Evolutionary conservation across 2,797 vertebrate species (phyloP).

Genomic region (Macrochelys suwanniensis): DNA sequence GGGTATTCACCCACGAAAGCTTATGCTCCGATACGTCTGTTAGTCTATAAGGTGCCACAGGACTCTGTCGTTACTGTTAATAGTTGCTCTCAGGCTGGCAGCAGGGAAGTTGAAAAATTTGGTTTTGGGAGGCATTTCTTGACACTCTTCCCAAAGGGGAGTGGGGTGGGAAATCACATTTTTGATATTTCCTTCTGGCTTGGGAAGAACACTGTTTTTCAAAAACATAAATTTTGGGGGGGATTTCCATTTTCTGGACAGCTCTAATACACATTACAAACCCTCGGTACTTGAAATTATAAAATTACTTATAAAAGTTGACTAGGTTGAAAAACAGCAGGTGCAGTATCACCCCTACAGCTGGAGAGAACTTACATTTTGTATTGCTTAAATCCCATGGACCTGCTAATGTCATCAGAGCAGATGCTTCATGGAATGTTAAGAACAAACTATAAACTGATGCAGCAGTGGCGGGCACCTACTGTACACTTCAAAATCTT

Average conservation of each 20-base stretch:
- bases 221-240: no score
- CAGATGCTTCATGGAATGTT: neutral
- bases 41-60: no score
- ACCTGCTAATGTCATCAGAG: neutral
- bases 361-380: neutral
- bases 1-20: no score
- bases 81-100: neutral
- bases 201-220: neutral
- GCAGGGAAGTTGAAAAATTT: neutral
- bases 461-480: rapidly evolving
- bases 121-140: neutral
- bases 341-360: neutral
- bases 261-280: neutral
- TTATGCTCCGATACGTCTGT: no score
- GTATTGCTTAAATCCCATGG: neutral
- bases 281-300: neutral
- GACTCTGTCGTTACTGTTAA: rapidly evolving
- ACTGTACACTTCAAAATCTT: neutral
- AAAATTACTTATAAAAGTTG: neutral
- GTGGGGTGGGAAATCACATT: neutral
- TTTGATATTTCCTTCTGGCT: neutral
- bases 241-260: neutral
- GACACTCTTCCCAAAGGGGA: neutral
- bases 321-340: neutral
- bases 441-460: neutral